Conservation (phyloP, 1,140 invertebrate species). For the Microplitis mediator region DNA sequence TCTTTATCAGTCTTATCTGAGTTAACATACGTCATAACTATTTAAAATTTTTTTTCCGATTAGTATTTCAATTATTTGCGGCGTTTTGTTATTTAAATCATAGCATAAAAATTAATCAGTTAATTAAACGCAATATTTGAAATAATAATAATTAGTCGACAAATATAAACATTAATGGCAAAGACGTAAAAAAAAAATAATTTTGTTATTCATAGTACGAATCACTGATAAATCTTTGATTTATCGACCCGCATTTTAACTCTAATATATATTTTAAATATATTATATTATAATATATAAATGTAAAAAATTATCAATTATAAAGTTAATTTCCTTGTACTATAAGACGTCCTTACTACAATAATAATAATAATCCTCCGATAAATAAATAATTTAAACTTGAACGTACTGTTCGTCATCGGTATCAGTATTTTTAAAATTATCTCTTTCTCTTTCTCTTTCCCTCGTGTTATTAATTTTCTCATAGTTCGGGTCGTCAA, state of each 20-base stretch:
- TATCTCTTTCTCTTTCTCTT: conserved; percentile 15
- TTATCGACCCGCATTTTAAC: too few species aligned
- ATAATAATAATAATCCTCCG: not conserved
- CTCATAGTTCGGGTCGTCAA: conserved; percentile 40
- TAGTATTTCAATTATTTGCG: not conserved
- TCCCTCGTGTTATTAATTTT: conserved; percentile 24
- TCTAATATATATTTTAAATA: too few species aligned
- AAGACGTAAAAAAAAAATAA: not conserved
- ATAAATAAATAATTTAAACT: conserved; percentile 39
- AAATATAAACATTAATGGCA: not conserved
- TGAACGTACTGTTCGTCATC: conserved; percentile 57
- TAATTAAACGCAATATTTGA: too few species aligned
- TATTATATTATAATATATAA: not conserved
- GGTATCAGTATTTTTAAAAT: conserved; percentile 42
- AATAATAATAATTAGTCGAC: not conserved
- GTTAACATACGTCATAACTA: conserved; percentile 27
- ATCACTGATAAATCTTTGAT: not conserved
- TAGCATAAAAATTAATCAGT: not conserved
- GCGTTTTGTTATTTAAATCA: not conserved
- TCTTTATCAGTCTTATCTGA: conserved; percentile 45
- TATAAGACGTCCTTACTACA: not conserved
- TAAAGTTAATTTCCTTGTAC: conserved; percentile 1
- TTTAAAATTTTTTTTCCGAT: conserved; percentile 2
- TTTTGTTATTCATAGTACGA: not conserved
- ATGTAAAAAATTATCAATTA: too few species aligned